Evolutionary conservation across 2,888 invertebrate genomes (phyloP).

Genomic region (Kryphioiulus occultus): DNA sequence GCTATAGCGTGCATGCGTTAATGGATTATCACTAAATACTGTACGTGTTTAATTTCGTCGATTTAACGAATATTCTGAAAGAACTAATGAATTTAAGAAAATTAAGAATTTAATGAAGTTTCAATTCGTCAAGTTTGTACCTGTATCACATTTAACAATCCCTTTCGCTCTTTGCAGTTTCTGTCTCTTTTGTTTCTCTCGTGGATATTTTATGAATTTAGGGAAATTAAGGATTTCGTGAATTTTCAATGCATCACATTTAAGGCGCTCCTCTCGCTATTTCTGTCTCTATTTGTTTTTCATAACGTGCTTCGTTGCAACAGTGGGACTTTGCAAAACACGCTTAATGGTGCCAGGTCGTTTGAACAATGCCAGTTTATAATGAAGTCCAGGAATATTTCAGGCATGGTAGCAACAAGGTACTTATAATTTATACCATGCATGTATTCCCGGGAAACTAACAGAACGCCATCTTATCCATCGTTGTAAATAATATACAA

Average conservation of each 20-base stretch:
- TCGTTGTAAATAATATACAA: no score
- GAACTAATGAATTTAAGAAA: no score
- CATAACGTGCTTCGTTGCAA: background rate
- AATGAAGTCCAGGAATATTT: conserved; percentile 41
- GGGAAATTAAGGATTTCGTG: background rate
- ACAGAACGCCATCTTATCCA: no score
- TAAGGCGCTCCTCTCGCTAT: background rate
- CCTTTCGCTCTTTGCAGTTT: no score
- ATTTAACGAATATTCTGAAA: background rate
- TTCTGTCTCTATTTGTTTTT: background rate
- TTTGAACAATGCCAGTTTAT: conserved; percentile 22
- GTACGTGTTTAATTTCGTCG: background rate
- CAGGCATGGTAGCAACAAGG: conserved; percentile 47
- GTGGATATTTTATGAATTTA: no score
- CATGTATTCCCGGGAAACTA: background rate
- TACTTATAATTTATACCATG: conserved; percentile 33
- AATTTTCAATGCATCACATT: background rate
- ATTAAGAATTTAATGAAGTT: no score
- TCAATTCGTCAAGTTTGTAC: no score
- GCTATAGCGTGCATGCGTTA: background rate
- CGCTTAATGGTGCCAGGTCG: conserved; percentile 21
- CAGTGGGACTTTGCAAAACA: conserved; percentile 12
- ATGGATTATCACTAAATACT: background rate
- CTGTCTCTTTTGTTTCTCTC: no score
- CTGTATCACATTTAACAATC: no score